Percentiles rank a stretch among this genome's conserved stretches.
Conservation (phyloP, 92 coral and sea anemone species). For the Porites divaricata region DNA sequence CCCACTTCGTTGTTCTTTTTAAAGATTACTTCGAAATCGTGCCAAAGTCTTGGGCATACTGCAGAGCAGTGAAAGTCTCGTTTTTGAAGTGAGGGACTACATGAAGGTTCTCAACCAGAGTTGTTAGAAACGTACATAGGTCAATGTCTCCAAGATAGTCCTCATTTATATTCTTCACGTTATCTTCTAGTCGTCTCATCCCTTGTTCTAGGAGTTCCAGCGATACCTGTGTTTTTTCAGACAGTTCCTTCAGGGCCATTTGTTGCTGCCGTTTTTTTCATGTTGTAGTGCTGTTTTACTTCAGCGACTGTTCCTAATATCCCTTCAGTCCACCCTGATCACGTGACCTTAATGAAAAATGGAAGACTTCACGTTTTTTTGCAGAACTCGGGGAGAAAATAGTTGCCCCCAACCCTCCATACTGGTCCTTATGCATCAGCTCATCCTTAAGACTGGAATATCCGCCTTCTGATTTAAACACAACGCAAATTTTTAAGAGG, state of each 20-base stretch:
- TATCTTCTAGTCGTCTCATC: slow-evolving; percentile 31
- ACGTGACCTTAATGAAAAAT: too few relatives aligned
- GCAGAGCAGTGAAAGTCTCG: slow-evolving; percentile 53
- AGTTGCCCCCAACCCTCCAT: too few relatives aligned
- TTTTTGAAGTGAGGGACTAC: slow-evolving; percentile 47
- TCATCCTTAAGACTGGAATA: too few relatives aligned
- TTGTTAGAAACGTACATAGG: slow-evolving; percentile 36
- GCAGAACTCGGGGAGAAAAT: too few relatives aligned
- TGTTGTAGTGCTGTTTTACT: too few relatives aligned
- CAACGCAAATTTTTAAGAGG: too few relatives aligned
- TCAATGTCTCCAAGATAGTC: slow-evolving; percentile 43
- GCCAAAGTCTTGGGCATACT: slow-evolving; percentile 62
- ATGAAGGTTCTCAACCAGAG: slow-evolving; percentile 45
- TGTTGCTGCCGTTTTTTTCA: slow-evolving; percentile 48
- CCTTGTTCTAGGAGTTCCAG: slow-evolving; percentile 51
- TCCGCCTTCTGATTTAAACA: too few relatives aligned
- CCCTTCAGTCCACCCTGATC: too few relatives aligned
- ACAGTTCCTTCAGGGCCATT: slow-evolving; percentile 48
- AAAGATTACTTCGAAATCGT: slow-evolving; percentile 67
- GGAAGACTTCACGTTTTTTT: too few relatives aligned
- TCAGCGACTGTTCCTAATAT: too few relatives aligned
- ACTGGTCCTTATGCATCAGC: too few relatives aligned
- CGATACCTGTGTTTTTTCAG: slow-evolving; percentile 30
- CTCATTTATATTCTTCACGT: slow-evolving; percentile 27
- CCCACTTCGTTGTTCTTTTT: slow-evolving; percentile 69